Conservation (phyloP, 2,797 vertebrate species). For the Acanthiza pusilla region DNA sequence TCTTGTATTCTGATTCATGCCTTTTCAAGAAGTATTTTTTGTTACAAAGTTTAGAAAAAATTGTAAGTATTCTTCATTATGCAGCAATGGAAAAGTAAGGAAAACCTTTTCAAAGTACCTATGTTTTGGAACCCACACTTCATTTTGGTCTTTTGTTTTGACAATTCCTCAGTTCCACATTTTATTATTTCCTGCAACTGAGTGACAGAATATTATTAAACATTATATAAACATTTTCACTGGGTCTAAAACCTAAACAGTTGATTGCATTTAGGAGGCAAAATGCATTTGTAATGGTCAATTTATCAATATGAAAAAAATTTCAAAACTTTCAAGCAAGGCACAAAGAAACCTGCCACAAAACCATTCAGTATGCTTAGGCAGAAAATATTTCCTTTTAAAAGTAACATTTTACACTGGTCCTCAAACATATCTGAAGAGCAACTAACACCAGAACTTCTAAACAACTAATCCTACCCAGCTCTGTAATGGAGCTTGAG, state of each 20-base stretch:
- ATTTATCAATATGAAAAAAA: not conserved
- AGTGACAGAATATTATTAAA: not conserved
- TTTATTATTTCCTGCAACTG: not conserved
- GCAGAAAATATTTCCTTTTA: not conserved
- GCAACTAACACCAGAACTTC: not conserved
- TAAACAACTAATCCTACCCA: not conserved
- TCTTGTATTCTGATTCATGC: not conserved
- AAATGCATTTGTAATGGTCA: not conserved
- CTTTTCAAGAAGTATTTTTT: not conserved
- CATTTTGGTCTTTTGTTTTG: not conserved
- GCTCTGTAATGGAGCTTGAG: not conserved
- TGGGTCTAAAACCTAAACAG: not conserved
- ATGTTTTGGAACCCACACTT: not conserved
- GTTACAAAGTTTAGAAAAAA: not conserved
- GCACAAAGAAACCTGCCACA: not conserved
- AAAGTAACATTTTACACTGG: not conserved
- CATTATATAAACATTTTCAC: not conserved
- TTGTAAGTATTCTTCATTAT: not conserved
- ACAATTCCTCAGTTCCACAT: not conserved
- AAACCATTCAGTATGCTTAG: not conserved
- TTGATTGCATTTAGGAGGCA: not conserved
- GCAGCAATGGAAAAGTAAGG: not conserved
- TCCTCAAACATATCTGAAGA: not conserved
- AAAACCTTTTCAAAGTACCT: not conserved
- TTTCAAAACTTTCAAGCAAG: not conserved